Base-by-base conservation (phyloP, 1,140 invertebrate genomes). In the Megalonaias nervosa region DNA sequence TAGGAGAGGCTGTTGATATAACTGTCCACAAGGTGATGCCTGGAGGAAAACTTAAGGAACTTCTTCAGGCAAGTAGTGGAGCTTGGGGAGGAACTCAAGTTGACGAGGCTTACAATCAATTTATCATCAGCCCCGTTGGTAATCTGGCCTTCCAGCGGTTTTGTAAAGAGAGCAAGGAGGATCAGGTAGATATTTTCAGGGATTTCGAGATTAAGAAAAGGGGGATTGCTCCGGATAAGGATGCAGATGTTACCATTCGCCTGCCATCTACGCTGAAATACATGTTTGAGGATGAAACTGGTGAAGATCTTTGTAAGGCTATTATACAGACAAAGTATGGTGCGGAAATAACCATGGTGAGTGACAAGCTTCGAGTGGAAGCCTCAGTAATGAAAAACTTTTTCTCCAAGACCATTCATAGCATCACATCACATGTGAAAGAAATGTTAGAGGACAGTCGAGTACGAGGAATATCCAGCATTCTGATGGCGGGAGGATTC, bases 1-100 rank as follows among this genome's bases (percentile, higher is more conserved):
- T 31, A 75, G 74, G 74, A 69, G 74, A 67, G 15, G 70, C 74
- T 69, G 61, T 67, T 56, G 74, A 75, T 58, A 69, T 75, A 15
- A 75, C 74, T 13, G 60, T 75, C 11, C 74, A 75, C 21, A 6
- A 75, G 64, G 59, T 67, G 2, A 17, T 31, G 19, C 12, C 19
- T 2, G 26, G 12, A 19, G 56, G 19, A 1, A 19, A 15, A 11
- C 55, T 75, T 9, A 75, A 62, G n/a, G 74, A 75, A 26, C n/a
- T 75, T 12, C 38, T 23, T 15, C 60, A 58, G 16, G 67, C 67
- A 9, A 75, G 59, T 64, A 67, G 74, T n/a, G 74, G 74, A 14
- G 74, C n/a, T 2, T 75, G 74, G 74, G n/a, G 74, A 19, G 74
- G 74, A 23, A 75, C 58, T 15, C 21, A 31, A 16, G 74, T 75